Evolutionary conservation across 2,888 invertebrate species (phyloP).

Genomic region (Campoplex nolae): DNA sequence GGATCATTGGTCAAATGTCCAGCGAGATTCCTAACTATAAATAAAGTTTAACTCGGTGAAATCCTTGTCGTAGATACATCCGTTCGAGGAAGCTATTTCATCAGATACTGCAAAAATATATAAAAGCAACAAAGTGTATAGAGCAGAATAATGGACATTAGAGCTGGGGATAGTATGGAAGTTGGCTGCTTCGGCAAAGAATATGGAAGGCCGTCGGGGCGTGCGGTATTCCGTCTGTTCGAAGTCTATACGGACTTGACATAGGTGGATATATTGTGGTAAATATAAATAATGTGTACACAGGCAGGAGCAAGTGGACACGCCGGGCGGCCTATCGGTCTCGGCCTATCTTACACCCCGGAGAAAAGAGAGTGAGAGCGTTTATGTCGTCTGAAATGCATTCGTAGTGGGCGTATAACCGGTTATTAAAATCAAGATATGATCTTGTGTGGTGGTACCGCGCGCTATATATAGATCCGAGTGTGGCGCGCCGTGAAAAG

Average conservation of each 20-base stretch:
- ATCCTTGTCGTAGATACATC: neutral
- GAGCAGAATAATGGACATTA: conserved; percentile 50
- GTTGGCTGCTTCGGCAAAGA: conserved; percentile 9
- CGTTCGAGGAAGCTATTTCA: neutral
- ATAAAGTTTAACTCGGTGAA: neutral
- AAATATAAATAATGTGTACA: conserved; percentile 63
- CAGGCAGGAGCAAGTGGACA: conserved; percentile 65
- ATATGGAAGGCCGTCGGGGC: conserved; percentile 66
- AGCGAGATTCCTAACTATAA: no score
- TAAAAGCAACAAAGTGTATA: conserved; percentile 33
- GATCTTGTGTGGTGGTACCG: conserved; percentile 62
- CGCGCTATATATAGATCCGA: neutral
- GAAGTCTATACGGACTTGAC: conserved; percentile 1
- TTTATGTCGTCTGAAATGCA: conserved; percentile 77
- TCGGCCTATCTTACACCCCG: conserved; percentile 72
- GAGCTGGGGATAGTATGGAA: conserved; percentile 30
- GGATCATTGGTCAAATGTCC: no score
- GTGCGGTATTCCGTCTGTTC: conserved; percentile 56
- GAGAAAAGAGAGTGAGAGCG: conserved; percentile 69
- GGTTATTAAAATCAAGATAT: conserved; percentile 76
- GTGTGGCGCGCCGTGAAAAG: conserved; percentile 65
- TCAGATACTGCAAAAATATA: conserved; percentile 25
- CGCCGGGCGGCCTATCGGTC: conserved; percentile 73
- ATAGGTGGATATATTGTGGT: conserved; percentile 18
- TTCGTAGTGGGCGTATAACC: conserved; percentile 76